A percentile compares a stretch with the other conserved stretches of the same genome.
These are phyloP conservation scores for Monoplex corrugatus DNA, from an alignment of 2,888 invertebrate genomes.

Conservation along the genomic window DNA sequence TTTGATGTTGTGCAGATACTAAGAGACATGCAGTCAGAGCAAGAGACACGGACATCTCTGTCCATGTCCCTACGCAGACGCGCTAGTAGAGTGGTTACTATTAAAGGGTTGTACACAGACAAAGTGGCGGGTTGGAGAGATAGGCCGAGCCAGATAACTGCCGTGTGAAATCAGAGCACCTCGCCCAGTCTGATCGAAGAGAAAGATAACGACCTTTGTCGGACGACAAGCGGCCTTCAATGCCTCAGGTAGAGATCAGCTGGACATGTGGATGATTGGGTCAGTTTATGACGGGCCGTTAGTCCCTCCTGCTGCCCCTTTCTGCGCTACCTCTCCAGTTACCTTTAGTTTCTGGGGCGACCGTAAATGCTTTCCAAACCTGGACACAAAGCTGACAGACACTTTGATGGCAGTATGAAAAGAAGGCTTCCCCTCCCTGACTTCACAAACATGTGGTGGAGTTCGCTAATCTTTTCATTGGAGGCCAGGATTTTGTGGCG, in stretches of 20 bases:
- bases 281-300: neutral
- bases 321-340: neutral
- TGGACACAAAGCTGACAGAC: constrained; percentile 25
- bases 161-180: neutral
- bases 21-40: too few species aligned
- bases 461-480: neutral
- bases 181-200: neutral
- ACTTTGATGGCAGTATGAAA: neutral
- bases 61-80: too few species aligned
- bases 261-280: neutral
- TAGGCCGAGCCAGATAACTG: too few species aligned
- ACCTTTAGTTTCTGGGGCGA: neutral
- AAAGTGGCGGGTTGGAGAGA: too few species aligned
- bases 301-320: neutral
- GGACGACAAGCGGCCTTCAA: neutral
- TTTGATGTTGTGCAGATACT: too few species aligned
- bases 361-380: neutral
- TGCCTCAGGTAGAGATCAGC: neutral
- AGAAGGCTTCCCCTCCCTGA: neutral
- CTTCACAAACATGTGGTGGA: neutral
- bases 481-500: neutral
- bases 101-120: too few species aligned
- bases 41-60: too few species aligned
- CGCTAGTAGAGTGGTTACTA: too few species aligned
- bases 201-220: neutral